Conservation (phyloP, 2,888 invertebrate species). For the Epinotia brunnichana region DNA sequence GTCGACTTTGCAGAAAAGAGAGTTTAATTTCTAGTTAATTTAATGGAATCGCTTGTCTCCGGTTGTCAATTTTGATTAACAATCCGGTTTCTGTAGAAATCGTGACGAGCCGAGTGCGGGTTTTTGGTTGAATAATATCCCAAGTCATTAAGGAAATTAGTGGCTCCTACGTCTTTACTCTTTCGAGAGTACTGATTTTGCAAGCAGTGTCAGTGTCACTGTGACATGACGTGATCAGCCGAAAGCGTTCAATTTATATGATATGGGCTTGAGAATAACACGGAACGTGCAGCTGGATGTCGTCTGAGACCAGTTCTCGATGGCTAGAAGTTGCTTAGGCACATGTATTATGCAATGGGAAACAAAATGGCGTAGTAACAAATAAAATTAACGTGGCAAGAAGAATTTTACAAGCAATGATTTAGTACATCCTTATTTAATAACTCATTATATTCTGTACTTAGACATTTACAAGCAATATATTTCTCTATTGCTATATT, state of each 20-base stretch:
- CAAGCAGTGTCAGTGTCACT: constrained; percentile 25
- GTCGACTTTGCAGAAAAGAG: constrained; percentile 8
- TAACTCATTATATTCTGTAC: neutral
- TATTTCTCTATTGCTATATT: neutral
- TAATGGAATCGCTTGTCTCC: constrained; percentile 19
- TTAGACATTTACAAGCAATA: neutral
- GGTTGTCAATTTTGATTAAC: constrained; percentile 31
- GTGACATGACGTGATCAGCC: constrained; percentile 10
- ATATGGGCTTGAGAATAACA: constrained; percentile 20
- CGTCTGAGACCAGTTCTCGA: constrained; percentile 13
- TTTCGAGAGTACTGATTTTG: neutral
- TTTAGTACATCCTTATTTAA: neutral
- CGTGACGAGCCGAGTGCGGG: neutral
- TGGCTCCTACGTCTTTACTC: neutral
- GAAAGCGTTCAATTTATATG: constrained; percentile 17
- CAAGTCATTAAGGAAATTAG: neutral
- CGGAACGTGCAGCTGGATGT: constrained; percentile 9
- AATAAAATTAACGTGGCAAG: neutral
- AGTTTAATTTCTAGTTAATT: constrained; percentile 25
- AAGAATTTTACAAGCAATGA: neutral
- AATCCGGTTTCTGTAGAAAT: constrained; percentile 37
- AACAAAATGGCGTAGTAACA: neutral
- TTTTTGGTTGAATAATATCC: neutral
- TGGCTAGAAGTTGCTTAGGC: constrained; percentile 1
- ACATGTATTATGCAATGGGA: neutral